Conservation (phyloP, 2,888 invertebrate genomes). For the Scaptomyza polygonia region DNA sequence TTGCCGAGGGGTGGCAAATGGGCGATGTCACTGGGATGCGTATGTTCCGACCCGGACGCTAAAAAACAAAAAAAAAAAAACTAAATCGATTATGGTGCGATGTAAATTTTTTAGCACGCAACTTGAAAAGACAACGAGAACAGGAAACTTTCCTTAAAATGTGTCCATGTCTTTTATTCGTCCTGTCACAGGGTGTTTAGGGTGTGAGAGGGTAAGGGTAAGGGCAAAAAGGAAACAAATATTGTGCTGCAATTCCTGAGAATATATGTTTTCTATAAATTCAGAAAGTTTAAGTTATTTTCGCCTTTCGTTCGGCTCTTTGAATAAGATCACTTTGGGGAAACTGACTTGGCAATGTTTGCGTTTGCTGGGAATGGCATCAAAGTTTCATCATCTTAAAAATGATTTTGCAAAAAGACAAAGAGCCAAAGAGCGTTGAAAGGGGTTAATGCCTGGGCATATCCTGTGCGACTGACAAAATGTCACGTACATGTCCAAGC, state of each 20-base stretch:
- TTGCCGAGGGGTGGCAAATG: background rate
- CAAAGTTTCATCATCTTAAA: background rate
- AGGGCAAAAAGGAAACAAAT: too few species aligned
- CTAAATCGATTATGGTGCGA: slow-evolving; percentile 59
- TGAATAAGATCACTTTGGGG: background rate
- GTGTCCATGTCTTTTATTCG: slow-evolving; percentile 1
- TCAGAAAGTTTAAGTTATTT: too few species aligned
- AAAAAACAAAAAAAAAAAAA: slow-evolving; percentile 39
- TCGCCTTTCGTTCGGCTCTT: too few species aligned
- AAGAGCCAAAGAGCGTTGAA: slow-evolving; percentile 21
- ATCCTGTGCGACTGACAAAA: slow-evolving; percentile 54
- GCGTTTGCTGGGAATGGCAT: background rate
- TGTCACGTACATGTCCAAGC: slow-evolving; percentile 73
- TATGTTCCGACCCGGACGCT: background rate
- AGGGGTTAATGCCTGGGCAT: background rate
- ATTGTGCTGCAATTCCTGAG: background rate
- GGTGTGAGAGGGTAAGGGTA: too few species aligned
- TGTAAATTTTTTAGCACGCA: slow-evolving; percentile 40
- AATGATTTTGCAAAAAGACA: slow-evolving; percentile 1
- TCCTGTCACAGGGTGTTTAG: background rate
- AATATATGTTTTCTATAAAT: too few species aligned
- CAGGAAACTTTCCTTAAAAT: background rate
- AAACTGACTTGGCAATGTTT: background rate
- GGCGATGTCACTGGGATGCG: slow-evolving; percentile 5
- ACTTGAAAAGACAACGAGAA: slow-evolving; percentile 6